Evolutionary conservation across 2,113 vertebrate genomes (phyloP).

Genomic region (Fregetta grallaria): DNA sequence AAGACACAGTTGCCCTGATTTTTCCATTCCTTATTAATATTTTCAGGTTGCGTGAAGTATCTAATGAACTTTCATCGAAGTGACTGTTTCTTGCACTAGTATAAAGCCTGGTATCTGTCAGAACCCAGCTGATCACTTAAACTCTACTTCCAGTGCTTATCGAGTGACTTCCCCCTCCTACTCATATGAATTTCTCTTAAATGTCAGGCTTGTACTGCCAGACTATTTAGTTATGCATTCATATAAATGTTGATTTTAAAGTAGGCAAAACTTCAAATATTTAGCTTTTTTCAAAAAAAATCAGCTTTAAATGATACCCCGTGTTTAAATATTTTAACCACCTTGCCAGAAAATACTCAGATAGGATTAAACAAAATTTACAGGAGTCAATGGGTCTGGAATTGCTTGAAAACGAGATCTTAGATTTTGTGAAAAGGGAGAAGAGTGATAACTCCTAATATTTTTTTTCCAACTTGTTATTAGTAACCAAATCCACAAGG

Average conservation of each 20-base stretch:
- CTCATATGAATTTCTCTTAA: neutral
- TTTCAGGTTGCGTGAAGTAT: neutral
- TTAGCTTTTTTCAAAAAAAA: neutral
- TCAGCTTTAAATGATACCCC: neutral
- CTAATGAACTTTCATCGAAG: neutral
- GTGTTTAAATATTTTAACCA: neutral
- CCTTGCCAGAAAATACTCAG: neutral
- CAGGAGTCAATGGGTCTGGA: neutral
- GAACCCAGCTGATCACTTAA: neutral
- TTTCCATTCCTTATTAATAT: neutral
- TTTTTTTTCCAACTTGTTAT: neutral
- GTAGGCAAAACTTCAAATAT: constrained; percentile 3
- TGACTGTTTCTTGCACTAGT: neutral
- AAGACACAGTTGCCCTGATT: neutral
- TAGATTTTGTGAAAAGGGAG: neutral
- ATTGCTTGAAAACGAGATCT: neutral
- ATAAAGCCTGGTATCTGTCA: neutral
- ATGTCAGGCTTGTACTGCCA: neutral
- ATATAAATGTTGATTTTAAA: constrained; percentile 15
- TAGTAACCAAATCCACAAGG: neutral
- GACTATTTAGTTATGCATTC: constrained; percentile 2
- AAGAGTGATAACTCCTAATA: neutral
- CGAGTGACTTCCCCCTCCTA: neutral
- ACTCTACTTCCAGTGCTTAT: neutral
- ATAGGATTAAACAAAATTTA: neutral